Evolutionary conservation across 2,888 invertebrate species (phyloP).

Genomic region (Flexamia atlantica): DNA sequence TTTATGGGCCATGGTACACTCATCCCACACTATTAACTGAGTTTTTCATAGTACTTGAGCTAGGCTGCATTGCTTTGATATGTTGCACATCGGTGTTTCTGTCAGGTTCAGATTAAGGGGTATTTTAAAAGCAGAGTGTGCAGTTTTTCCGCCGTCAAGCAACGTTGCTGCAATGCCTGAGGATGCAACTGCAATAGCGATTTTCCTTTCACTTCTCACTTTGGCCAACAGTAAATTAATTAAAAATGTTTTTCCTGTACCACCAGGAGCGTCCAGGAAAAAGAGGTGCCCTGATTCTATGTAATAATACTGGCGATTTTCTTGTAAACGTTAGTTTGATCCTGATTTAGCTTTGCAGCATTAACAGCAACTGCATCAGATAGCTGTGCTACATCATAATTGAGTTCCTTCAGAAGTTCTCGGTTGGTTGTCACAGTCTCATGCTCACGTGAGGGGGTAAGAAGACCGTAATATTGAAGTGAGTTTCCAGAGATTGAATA

Average conservation of each 20-base stretch:
- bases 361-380: slow-evolving; percentile 16
- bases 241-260: slow-evolving; percentile 54
- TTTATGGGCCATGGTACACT: slow-evolving; percentile 34
- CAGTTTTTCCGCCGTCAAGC: slow-evolving; percentile 26
- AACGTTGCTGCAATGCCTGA: slow-evolving; percentile 28
- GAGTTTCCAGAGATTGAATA: background rate
- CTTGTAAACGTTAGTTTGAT: slow-evolving; percentile 5
- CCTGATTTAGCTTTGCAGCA: slow-evolving; percentile 10
- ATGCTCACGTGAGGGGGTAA: too few species aligned
- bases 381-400: background rate
- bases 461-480: slow-evolving; percentile 64
- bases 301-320: background rate
- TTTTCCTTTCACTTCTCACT: slow-evolving; percentile 13
- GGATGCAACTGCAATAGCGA: slow-evolving; percentile 49
- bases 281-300: slow-evolving; percentile 14
- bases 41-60: slow-evolving; percentile 3
- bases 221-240: slow-evolving; percentile 32
- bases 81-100: slow-evolving; percentile 22
- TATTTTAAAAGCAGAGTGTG: slow-evolving; percentile 46
- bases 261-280: slow-evolving; percentile 50
- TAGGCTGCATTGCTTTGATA: slow-evolving; percentile 25
- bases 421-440: too few species aligned
- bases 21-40: slow-evolving; percentile 4
- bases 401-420: slow-evolving; percentile 9
- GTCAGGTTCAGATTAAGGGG: slow-evolving; percentile 17